phyloP scores from a whole-genome alignment of 2,888 invertebrate genomes.

The Hemicrepidius hirtus region DNA sequence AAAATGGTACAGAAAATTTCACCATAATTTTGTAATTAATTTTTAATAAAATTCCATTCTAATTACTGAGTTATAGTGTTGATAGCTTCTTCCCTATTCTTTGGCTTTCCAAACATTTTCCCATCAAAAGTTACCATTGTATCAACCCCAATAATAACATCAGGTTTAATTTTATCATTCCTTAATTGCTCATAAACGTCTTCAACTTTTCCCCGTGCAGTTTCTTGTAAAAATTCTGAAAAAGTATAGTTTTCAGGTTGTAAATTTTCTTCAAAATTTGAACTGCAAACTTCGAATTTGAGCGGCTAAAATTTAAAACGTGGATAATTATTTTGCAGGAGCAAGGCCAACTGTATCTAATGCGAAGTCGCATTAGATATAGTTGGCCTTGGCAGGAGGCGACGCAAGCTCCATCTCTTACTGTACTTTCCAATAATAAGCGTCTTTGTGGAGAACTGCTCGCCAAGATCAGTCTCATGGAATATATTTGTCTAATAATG shows the following conservation, averaged over 20 bases:
- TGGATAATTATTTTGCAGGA: not conserved
- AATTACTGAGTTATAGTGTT: constrained; percentile 78
- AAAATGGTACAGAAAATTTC: too few relatives aligned
- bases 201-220: constrained; percentile 87
- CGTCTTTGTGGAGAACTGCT: constrained; percentile 92
- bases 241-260: constrained; percentile 80
- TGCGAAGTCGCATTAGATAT: too few relatives aligned
- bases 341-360: too few relatives aligned
- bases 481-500: constrained; percentile 79
- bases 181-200: constrained; percentile 81
- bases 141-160: constrained; percentile 93
- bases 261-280: constrained; percentile 92
- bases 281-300: constrained; percentile 85
- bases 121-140: constrained; percentile 90
- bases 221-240: constrained; percentile 88
- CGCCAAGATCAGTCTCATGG: constrained; percentile 86
- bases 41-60: too few relatives aligned
- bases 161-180: constrained; percentile 74
- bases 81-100: constrained; percentile 82
- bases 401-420: constrained; percentile 71
- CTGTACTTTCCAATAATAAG: constrained; percentile 86
- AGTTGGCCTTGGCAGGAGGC: too few relatives aligned
- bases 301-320: constrained; percentile 80
- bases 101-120: constrained; percentile 93
- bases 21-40: too few relatives aligned